Percentiles rank a stretch among this genome's conserved stretches.
Evolutionary conservation across 2,797 vertebrate species (phyloP).

Genomic region (Odontamblyopus lacepedii): DNA sequence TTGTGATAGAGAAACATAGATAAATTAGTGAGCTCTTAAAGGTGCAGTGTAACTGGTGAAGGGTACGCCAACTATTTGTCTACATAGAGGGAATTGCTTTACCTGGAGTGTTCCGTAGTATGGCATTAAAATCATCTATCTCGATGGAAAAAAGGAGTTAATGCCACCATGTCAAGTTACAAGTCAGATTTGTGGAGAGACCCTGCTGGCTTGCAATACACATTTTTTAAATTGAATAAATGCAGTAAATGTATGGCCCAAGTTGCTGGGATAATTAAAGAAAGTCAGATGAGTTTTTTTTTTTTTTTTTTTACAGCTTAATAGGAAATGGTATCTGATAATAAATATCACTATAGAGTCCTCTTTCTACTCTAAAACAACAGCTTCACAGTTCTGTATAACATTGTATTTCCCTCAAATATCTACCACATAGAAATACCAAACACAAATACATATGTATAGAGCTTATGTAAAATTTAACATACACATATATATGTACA

Average conservation of each 20-base stretch:
- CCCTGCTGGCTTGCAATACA: too few relatives aligned
- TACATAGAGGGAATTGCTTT: too few relatives aligned
- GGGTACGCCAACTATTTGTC: too few relatives aligned
- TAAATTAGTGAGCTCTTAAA: not conserved
- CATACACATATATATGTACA: not conserved
- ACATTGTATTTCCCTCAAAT: not conserved
- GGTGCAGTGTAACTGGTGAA: too few relatives aligned
- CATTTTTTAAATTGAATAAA: too few relatives aligned
- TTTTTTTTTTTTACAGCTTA: not conserved
- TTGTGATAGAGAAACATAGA: not conserved
- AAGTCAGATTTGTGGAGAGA: too few relatives aligned
- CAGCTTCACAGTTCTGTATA: not conserved
- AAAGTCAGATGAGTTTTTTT: not conserved
- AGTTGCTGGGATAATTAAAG: too few relatives aligned
- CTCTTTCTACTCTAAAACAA: not conserved
- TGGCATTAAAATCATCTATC: too few relatives aligned
- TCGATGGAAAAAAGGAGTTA: too few relatives aligned
- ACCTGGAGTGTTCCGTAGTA: too few relatives aligned
- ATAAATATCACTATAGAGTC: not conserved
- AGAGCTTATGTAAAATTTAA: not conserved
- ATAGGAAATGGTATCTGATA: not conserved
- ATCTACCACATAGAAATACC: not conserved
- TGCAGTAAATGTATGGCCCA: too few relatives aligned
- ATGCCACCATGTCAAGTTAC: too few relatives aligned
- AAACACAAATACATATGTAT: not conserved